Evolutionary conservation across 2,888 invertebrate genomes (phyloP).

Genomic region (Torymus texanus): DNA sequence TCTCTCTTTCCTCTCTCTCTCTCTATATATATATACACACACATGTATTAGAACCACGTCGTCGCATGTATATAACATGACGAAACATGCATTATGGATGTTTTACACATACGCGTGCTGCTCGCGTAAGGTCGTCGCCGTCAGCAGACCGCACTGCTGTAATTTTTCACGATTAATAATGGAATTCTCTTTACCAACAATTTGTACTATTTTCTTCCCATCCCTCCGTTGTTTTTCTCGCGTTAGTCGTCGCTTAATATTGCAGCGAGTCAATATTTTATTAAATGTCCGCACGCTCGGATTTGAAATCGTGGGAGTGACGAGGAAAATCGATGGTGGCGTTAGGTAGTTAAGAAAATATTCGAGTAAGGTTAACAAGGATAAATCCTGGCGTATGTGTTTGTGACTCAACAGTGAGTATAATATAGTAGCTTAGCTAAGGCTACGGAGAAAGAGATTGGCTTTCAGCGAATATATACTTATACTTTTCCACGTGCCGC

Average conservation of each 20-base stretch:
- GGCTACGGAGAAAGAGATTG: conserved; percentile 23
- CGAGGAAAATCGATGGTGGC: not conserved
- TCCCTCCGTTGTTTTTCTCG: too few relatives aligned
- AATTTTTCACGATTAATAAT: conserved; percentile 1
- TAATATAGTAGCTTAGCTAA: too few relatives aligned
- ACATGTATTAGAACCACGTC: not conserved
- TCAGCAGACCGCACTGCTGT: not conserved
- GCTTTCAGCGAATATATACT: conserved; percentile 2
- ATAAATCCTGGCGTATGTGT: conserved; percentile 4
- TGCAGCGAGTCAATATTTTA: too few relatives aligned
- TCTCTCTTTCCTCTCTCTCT: not conserved
- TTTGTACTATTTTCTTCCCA: too few relatives aligned
- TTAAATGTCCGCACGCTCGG: too few relatives aligned
- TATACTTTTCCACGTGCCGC: conserved; percentile 11
- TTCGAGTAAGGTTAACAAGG: conserved; percentile 30
- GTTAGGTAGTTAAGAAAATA: not conserved
- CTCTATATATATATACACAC: too few relatives aligned
- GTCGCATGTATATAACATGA: conserved; percentile 6
- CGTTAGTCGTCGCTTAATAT: too few relatives aligned
- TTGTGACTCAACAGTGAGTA: conserved; percentile 15
- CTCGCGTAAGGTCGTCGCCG: too few relatives aligned
- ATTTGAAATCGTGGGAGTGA: not conserved
- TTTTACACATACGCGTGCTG: not conserved
- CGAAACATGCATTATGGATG: conserved; percentile 18
- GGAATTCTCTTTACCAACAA: not conserved